Evolutionary conservation across 2,888 invertebrate species (phyloP), one percentile per base, ranked within the genome.

Genomic region (Yponomeuta cagnagella): DNA sequence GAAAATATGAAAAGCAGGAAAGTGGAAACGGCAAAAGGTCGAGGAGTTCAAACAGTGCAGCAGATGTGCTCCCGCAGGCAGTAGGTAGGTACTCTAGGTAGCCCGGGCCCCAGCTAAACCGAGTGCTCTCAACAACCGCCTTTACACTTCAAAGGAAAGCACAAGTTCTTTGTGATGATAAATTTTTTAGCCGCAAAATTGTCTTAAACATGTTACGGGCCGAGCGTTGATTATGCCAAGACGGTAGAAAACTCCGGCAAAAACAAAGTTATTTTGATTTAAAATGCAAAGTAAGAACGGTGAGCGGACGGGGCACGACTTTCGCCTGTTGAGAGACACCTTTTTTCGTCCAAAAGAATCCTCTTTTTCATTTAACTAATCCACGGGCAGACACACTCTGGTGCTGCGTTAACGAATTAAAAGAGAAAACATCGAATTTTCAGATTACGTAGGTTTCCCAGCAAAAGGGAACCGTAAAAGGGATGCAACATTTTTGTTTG

Each of bases 221-320:
- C 78, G 79, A 77, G 80, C 84, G 85, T 86, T 88, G 86, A 89
- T 89, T 89, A 88, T 87, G 85, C 84, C 81, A 86, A 87, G 86
- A 85, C 80, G 84, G 86, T 80, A 76, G 81, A 82, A 85, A 87
- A 88, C 83, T 86, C 82, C 73, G 84, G 81, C 81, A 80, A 86
- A 88, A 89, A 88, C 85, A 84, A 89, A 89, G 85, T 87, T 89
- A 88, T 90, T 89, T 88, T 84, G 83, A 88, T 87, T 89, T 88
- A 88, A 89, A 90, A 89, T 88, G 85, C 84, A 88, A 85, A 86
- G 84, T 84, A 87, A 88, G 87, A 85, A 82, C 79, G 80, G 75
- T 76, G 78, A 75, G 78, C 33, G 73, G 77, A 77, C 77, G 71
- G 77, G 74, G 74, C 73, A 69, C 71, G 74, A 75, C 78, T 75